Evolutionary conservation across 2,113 vertebrate genomes (phyloP).

Genomic region (Sciurus niger): DNA sequence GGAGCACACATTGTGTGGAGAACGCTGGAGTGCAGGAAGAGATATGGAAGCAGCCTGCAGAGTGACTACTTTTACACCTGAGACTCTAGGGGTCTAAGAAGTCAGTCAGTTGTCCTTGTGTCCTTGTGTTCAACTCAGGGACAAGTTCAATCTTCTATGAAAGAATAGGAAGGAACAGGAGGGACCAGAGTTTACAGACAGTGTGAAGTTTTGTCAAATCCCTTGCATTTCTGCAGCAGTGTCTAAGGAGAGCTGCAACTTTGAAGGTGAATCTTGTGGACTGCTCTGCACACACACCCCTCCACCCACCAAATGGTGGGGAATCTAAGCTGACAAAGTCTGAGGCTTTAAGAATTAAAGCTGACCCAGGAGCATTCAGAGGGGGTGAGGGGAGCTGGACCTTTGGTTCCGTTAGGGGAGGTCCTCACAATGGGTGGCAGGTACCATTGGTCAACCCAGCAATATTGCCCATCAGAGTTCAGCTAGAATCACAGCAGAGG

Average conservation of each 20-base stretch:
- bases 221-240: no score
- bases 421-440: conserved; percentile 60
- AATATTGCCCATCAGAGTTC: conserved; percentile 18
- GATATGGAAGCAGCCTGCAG: neutral
- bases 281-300: conserved; percentile 1
- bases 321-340: conserved; percentile 68
- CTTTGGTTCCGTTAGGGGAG: conserved; percentile 40
- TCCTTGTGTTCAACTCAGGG: conserved; percentile 59
- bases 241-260: conserved; percentile 72
- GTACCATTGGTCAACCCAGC: conserved; percentile 70
- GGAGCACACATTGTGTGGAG: no score
- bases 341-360: conserved; percentile 67
- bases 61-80: neutral
- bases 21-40: neutral
- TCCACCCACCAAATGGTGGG: conserved; percentile 71
- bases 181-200: conserved; percentile 76
- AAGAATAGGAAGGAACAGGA: conserved; percentile 35
- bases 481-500: conserved; percentile 17
- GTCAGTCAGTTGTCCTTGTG: conserved; percentile 61
- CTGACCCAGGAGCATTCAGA: conserved; percentile 53
- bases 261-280: conserved; percentile 27
- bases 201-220: no score
- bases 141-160: conserved; percentile 82
- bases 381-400: conserved; percentile 11
- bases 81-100: conserved; percentile 13